Base-by-base conservation (phyloP, 2,888 invertebrate species). In the Agrochola litura region DNA sequence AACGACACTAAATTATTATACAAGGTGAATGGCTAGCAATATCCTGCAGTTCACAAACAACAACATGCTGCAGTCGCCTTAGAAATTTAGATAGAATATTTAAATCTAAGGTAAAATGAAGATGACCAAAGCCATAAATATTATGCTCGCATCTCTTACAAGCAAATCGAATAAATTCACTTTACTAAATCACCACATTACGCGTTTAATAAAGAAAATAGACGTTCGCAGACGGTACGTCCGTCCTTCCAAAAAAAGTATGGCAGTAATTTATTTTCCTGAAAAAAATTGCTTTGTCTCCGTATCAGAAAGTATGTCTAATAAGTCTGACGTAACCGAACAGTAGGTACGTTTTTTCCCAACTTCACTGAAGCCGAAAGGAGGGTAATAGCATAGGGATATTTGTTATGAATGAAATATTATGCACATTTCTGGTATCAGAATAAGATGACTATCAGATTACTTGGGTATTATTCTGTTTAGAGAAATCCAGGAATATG, bases 221-320 rank as follows among this genome's bases (percentile, higher is more conserved):
- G 25, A 72, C 56, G 52, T n/a, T 79, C 52, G 65, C 60, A 75
- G 76, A 65, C 46, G 77, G 52, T 54, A 25, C 64, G 56, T 79
- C 25, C n/a, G 30, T 79, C 16, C 19, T 66, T 56, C 76, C 30
- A 43, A 68, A 82, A 61, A 79, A 68, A 67, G 66, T 76, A 76
- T 56, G 67, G 52, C 61, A 67, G 54, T 81, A 22, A 79, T 76
- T 79, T 67, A 79, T 79, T 81, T 76, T 52, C 49, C 10, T 41
- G 61, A 63, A 76, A 79, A 79, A 67, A 76, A 82, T 14, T 76
- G n/a, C 67, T 82, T 82, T 76, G 77, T 68, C 79, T 79, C 56
- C 82, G 41, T 82, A 68, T 82, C 77, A 79, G 68, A 82, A 82
- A 76, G 79, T 82, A 76, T 76, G 77, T 82, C 68, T 68, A 52